A percentile compares a stretch with the other conserved stretches of the same genome.
Conservation (phyloP, 1,140 invertebrate genomes). For the Stegodyphus dumicola region DNA sequence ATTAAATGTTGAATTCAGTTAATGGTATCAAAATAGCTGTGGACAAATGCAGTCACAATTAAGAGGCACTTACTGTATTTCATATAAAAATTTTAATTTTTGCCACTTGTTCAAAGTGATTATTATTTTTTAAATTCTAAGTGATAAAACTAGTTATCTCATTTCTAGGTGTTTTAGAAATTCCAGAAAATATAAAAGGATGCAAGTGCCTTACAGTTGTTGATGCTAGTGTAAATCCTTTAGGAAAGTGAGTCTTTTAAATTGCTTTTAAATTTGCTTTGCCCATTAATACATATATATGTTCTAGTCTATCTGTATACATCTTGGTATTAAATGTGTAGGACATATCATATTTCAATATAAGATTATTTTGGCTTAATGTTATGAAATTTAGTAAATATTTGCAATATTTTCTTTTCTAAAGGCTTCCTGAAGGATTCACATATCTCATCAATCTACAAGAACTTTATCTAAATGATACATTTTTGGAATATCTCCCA, state of each 20-base stretch:
- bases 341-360: no score
- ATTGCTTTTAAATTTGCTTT: not conserved
- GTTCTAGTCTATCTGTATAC: no score
- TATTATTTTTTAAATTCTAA: not conserved
- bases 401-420: not conserved
- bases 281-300: no score
- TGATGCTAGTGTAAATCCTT: conserved; percentile 90
- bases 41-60: no score
- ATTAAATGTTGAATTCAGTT: no score
- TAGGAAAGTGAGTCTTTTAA: conserved; percentile 72
- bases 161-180: conserved; percentile 79
- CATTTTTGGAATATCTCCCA: conserved; percentile 91
- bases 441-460: conserved; percentile 90
- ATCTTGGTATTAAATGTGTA: no score
- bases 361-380: not conserved
- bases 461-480: conserved; percentile 93
- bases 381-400: not conserved
- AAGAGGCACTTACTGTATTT: not conserved
- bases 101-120: not conserved
- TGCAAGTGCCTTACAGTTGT: conserved; percentile 87
- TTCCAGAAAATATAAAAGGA: conserved; percentile 90
- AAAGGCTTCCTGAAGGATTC: conserved; percentile 88
- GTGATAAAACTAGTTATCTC: not conserved
- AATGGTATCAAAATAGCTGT: no score
- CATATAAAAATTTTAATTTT: not conserved